phyloP scores from a whole-genome alignment of 2,797 vertebrate genomes.

The Rhodeus uyekii region DNA sequence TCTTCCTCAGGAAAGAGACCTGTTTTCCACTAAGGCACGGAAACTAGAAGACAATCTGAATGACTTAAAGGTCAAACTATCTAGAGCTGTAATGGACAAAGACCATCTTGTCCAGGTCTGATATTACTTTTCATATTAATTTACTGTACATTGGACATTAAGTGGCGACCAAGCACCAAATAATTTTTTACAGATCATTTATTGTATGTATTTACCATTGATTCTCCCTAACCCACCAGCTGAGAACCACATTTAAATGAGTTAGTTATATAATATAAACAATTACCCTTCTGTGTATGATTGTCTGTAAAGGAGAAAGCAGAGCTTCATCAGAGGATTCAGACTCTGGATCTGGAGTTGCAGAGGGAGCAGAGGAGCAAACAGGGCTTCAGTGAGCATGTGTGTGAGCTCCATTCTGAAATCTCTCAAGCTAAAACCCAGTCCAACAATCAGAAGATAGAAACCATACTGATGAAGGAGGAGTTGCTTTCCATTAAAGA shows the following conservation, averaged over 20 bases:
- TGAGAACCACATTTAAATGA: not conserved
- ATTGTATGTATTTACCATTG: not conserved
- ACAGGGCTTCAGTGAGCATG: conserved; percentile 63
- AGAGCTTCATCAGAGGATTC: conserved; percentile 62
- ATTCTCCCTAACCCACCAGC: not conserved
- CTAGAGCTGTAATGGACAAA: conserved; percentile 62
- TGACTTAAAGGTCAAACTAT: conserved; percentile 68
- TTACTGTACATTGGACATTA: not conserved
- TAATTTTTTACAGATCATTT: not conserved
- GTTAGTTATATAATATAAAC: not conserved
- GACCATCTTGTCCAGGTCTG: conserved; percentile 71
- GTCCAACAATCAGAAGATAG: conserved; percentile 60
- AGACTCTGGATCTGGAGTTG: conserved; percentile 64
- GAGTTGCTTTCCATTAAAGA: conserved; percentile 61
- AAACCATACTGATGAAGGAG: conserved; percentile 60
- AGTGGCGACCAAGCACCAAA: not conserved
- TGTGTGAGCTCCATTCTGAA: conserved; percentile 62
- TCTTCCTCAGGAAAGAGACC: conserved; percentile 73
- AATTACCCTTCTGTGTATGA: not conserved
- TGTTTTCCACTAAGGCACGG: conserved; percentile 69
- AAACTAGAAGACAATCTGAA: conserved; percentile 71
- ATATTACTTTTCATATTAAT: not conserved
- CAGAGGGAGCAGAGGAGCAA: conserved; percentile 56
- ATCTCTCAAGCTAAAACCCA: conserved; percentile 55
- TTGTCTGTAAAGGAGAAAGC: conserved; percentile 67